Evolutionary conservation across 1,140 invertebrate genomes (phyloP).

Genomic region (Thrips palmi): DNA sequence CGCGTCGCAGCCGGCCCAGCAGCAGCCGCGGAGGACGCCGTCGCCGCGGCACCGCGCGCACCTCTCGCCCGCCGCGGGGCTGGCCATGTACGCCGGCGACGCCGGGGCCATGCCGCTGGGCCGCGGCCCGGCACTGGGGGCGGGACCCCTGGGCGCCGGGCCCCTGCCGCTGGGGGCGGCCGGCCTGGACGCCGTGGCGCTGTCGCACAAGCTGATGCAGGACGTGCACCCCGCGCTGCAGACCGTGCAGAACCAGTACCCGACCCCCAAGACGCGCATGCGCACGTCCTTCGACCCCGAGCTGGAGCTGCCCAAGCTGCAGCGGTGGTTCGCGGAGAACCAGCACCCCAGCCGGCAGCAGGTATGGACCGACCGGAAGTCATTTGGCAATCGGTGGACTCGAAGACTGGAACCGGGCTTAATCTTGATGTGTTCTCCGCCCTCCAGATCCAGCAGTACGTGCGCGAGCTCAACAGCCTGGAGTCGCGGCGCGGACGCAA

Average conservation of each 20-base stretch:
- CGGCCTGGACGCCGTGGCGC: conserved; percentile 19
- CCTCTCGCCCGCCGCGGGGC: too few species aligned
- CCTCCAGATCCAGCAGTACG: conserved; percentile 78
- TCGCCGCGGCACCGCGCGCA: conserved; percentile 6
- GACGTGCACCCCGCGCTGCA: conserved; percentile 33
- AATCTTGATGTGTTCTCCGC: conserved; percentile 12
- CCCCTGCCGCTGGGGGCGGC: conserved; percentile 19
- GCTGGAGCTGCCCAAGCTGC: conserved; percentile 81
- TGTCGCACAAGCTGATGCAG: conserved; percentile 35
- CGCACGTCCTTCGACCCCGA: conserved; percentile 88
- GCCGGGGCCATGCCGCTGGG: too few species aligned
- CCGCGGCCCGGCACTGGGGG: too few species aligned
- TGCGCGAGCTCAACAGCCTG: conserved; percentile 77
- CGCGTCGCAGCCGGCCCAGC: conserved; percentile 26
- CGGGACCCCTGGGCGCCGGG: not conserved
- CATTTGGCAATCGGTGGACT: too few species aligned
- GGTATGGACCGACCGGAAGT: too few species aligned
- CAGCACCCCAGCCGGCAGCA: conserved; percentile 82
- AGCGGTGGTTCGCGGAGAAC: conserved; percentile 90
- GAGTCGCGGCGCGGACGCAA: conserved; percentile 82
- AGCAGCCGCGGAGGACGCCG: conserved; percentile 8
- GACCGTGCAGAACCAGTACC: conserved; percentile 49
- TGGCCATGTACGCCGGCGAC: too few species aligned
- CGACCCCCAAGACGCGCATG: conserved; percentile 78
- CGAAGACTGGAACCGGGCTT: too few species aligned